Evolutionary conservation across 1,140 invertebrate species (phyloP).

Genomic region (Formica exsecta): DNA sequence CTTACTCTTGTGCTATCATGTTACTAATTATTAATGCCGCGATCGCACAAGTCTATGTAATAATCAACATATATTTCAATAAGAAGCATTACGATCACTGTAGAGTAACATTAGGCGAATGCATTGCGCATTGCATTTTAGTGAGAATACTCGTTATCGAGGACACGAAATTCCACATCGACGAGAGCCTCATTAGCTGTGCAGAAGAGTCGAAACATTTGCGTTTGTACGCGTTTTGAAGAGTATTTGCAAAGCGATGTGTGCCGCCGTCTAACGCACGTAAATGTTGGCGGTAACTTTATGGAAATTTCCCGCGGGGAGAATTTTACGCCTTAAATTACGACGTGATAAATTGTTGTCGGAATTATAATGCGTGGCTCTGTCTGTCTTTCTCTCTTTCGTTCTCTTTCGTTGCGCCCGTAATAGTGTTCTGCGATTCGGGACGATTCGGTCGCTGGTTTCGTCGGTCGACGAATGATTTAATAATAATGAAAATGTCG

Average conservation of each 20-base stretch:
- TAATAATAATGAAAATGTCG: constrained; percentile 50
- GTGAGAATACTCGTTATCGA: not conserved
- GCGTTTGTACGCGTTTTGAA: not conserved
- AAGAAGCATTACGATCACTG: not conserved
- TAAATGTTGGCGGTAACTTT: constrained; percentile 34
- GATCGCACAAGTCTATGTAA: not conserved
- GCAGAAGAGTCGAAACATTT: constrained; percentile 28
- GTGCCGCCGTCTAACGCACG: constrained; percentile 24
- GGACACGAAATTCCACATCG: constrained; percentile 22
- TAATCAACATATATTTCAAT: too few relatives aligned
- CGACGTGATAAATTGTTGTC: constrained; percentile 51
- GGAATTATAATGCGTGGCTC: constrained; percentile 36
- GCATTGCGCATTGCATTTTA: not conserved
- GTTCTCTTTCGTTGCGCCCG: not conserved
- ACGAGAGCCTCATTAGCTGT: constrained; percentile 24
- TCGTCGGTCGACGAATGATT: constrained; percentile 14
- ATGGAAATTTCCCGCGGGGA: constrained; percentile 28
- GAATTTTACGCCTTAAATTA: constrained; percentile 60
- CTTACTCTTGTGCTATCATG: not conserved
- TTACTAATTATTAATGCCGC: not conserved
- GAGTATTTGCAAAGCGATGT: constrained; percentile 20
- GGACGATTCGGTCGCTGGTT: constrained; percentile 39
- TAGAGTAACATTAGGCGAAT: not conserved
- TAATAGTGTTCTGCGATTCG: constrained; percentile 27
- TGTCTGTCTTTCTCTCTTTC: not conserved